Conservation (phyloP, 2,113 vertebrate species). For the Copsychus sechellarum region DNA sequence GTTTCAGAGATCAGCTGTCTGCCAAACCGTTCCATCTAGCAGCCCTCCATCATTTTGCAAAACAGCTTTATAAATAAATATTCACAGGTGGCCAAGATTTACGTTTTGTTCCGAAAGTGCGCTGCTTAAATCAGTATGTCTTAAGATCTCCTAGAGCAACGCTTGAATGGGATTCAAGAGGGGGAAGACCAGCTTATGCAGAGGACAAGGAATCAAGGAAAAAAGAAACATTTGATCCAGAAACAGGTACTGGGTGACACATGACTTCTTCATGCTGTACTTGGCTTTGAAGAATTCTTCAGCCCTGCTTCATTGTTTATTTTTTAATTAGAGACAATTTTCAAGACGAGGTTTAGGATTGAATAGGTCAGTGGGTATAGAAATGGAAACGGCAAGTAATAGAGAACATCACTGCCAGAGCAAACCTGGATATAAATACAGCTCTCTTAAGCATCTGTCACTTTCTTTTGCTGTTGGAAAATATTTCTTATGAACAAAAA, state of each 20-base stretch:
- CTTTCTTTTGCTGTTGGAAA: conserved; percentile 61
- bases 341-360: neutral
- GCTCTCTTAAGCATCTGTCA: conserved; percentile 51
- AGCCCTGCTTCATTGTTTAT: neutral
- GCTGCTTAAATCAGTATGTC: neutral
- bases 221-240: neutral
- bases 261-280: neutral
- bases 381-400: conserved; percentile 62
- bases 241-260: neutral
- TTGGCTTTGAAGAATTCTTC: neutral
- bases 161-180: neutral
- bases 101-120: neutral
- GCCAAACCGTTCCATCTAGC: neutral
- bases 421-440: conserved; percentile 58
- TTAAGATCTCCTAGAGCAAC: neutral
- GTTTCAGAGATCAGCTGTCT: neutral
- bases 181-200: neutral
- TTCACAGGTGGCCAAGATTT: neutral
- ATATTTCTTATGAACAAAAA: conserved; percentile 67
- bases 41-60: neutral
- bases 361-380: conserved; percentile 42
- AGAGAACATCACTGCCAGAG: conserved; percentile 31
- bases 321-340: neutral
- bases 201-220: neutral
- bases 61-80: neutral